Evolutionary conservation across 2,888 invertebrate species (phyloP).

Genomic region (Blera fallax): DNA sequence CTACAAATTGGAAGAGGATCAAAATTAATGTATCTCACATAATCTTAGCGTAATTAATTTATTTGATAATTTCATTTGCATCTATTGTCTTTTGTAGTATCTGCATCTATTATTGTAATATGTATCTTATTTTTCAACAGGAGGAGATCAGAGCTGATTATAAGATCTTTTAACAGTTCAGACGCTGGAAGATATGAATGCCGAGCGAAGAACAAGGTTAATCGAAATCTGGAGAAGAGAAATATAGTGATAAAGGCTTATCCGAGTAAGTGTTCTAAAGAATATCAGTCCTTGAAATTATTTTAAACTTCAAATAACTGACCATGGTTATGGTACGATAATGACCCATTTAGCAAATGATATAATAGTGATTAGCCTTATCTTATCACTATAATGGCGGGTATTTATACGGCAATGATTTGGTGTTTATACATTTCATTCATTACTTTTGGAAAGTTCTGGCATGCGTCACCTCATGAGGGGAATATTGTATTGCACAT

Average conservation of each 20-base stretch:
- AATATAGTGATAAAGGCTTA: constrained; percentile 80
- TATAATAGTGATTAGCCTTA: not conserved
- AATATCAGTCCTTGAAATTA: not conserved
- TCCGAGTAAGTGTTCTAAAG: constrained; percentile 77
- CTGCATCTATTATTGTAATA: not conserved
- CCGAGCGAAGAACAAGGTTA: constrained; percentile 85
- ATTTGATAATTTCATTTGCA: not conserved
- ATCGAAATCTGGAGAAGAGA: constrained; percentile 79
- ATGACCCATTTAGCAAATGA: not conserved
- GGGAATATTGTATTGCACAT: too few relatives aligned
- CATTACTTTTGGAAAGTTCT: too few relatives aligned
- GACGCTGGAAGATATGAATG: constrained; percentile 92
- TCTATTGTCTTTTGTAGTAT: not conserved
- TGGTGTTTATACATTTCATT: too few relatives aligned
- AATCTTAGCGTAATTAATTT: not conserved
- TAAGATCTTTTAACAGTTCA: constrained; percentile 87
- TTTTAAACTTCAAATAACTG: not conserved
- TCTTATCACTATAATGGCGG: not conserved
- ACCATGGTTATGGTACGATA: not conserved
- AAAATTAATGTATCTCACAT: not conserved
- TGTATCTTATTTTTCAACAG: constrained; percentile 83
- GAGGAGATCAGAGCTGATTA: constrained; percentile 92
- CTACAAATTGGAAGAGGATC: not conserved
- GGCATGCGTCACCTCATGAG: too few relatives aligned
- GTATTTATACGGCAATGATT: too few relatives aligned